Percentiles rank a stretch among this genome's conserved stretches.
These are phyloP conservation scores for Rana temporaria DNA, from an alignment of 2,113 vertebrate species.

Conservation along the genomic window DNA sequence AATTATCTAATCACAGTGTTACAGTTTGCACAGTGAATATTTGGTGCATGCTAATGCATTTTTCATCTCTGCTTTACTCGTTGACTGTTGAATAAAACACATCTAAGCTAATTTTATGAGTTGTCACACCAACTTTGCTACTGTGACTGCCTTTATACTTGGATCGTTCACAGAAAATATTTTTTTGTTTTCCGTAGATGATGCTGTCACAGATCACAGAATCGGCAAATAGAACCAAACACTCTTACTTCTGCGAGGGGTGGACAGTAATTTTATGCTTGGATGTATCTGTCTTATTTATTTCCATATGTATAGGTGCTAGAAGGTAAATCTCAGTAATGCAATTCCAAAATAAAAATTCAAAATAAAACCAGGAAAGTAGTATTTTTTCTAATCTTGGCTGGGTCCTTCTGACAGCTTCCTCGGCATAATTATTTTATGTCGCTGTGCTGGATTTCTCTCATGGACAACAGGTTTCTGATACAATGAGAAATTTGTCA, in stretches of 20 bases:
- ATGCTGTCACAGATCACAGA: constrained; percentile 39
- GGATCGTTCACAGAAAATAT: not conserved
- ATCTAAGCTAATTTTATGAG: too few species aligned
- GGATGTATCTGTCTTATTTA: constrained; percentile 2
- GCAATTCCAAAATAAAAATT: constrained; percentile 8
- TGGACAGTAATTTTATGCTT: constrained; percentile 42
- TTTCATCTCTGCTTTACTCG: too few species aligned
- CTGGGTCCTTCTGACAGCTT: not conserved
- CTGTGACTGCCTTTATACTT: not conserved
- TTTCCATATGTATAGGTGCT: constrained; percentile 9
- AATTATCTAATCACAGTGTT: too few species aligned
- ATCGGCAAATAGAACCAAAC: constrained; percentile 34
- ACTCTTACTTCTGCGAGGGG: not conserved
- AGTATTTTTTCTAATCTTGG: not conserved
- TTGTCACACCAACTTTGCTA: too few species aligned
- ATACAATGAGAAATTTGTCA: constrained; percentile 5
- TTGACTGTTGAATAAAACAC: too few species aligned
- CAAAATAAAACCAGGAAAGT: not conserved
- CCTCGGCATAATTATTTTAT: not conserved
- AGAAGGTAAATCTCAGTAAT: not conserved
- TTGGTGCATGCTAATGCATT: too few species aligned
- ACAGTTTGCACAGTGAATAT: too few species aligned
- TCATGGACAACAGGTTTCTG: constrained; percentile 16
- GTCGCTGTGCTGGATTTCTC: not conserved
- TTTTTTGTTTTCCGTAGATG: constrained; percentile 20